Conservation (phyloP, 2,797 vertebrate species). For the Hylomyscus alleni region DNA sequence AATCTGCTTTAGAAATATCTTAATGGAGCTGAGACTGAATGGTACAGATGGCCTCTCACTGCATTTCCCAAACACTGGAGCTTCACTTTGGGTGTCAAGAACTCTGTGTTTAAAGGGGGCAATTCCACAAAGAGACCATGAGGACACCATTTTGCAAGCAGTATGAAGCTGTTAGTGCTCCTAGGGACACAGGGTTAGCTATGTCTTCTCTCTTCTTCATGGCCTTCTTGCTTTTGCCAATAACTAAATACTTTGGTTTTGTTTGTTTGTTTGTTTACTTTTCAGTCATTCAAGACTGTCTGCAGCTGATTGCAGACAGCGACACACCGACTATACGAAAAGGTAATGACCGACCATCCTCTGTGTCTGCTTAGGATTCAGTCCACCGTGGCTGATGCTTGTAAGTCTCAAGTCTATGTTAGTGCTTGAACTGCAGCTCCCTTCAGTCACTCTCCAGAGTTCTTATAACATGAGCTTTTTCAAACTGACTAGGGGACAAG, state of each 20-base stretch:
- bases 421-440: background rate
- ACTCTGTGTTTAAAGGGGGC: background rate
- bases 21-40: background rate
- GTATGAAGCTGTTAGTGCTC: background rate
- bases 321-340: conserved; percentile 91
- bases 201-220: background rate
- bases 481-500: background rate
- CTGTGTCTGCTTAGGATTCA: background rate
- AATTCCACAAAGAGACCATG: background rate
- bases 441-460: background rate
- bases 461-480: background rate
- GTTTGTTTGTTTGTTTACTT: conserved; percentile 75
- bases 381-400: background rate
- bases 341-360: conserved; percentile 89
- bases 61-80: background rate
- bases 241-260: conserved; percentile 27
- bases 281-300: conserved; percentile 93
- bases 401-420: background rate
- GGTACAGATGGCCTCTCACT: background rate
- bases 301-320: conserved; percentile 95
- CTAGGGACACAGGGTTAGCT: background rate
- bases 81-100: background rate
- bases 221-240: background rate
- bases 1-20: background rate
- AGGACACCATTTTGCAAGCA: background rate